These are phyloP conservation scores for Venustoraphidia nigricollis DNA, from an alignment of 2,888 invertebrate genomes.

Conservation along the genomic window DNA sequence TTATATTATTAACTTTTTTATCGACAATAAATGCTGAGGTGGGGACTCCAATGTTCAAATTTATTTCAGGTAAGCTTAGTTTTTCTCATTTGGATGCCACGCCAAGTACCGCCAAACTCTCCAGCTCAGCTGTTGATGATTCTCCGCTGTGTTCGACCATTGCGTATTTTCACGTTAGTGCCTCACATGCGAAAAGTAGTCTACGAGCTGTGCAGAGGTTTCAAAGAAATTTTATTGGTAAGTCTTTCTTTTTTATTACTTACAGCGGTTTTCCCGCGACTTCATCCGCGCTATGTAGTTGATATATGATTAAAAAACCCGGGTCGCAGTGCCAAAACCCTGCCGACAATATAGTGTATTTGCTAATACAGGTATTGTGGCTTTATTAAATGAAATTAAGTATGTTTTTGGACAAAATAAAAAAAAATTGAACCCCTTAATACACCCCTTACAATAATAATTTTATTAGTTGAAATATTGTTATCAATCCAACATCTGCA, in stretches of 20 bases:
- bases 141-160: conserved; percentile 84
- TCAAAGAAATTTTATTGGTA: conserved; percentile 95
- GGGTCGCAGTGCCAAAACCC: too few relatives aligned
- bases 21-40: neutral
- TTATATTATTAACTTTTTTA: neutral
- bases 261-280: too few relatives aligned
- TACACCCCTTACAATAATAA: too few relatives aligned
- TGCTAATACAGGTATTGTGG: too few relatives aligned
- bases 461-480: too few relatives aligned
- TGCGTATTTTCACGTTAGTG: conserved; percentile 93
- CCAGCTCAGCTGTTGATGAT: conserved; percentile 92
- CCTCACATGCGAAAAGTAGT: conserved; percentile 99
- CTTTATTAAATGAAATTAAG: too few relatives aligned
- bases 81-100: conserved; percentile 94
- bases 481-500: too few relatives aligned
- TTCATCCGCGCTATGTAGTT: too few relatives aligned
- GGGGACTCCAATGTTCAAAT: neutral
- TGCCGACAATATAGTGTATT: too few relatives aligned
- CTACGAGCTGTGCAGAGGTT: conserved; percentile 93
- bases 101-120: conserved; percentile 81
- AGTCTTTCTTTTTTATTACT: conserved; percentile 12
- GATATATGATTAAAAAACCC: too few relatives aligned
- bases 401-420: too few relatives aligned
- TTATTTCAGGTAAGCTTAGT: conserved; percentile 70
- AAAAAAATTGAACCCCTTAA: too few relatives aligned